These are phyloP conservation scores for Etia nguti DNA, from an alignment of 2,113 vertebrate species.

Conservation along the genomic window DNA sequence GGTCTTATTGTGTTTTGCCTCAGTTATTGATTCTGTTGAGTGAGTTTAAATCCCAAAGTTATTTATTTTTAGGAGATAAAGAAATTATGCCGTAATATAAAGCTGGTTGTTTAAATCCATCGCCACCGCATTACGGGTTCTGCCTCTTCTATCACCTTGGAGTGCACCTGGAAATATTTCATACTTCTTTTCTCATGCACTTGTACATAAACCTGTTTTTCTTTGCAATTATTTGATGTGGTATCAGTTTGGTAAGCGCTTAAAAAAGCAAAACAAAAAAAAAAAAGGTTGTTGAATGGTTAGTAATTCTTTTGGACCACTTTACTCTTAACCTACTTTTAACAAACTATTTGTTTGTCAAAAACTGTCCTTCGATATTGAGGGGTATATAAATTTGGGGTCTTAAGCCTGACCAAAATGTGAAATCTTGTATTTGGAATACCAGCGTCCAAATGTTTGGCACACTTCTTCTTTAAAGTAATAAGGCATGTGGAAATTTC, in stretches of 20 bases:
- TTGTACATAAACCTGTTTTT: constrained; percentile 45
- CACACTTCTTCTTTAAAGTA: background rate
- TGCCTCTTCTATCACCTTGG: background rate
- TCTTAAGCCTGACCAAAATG: background rate
- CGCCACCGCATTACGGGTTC: constrained; percentile 1
- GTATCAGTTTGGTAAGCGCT: background rate
- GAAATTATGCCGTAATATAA: constrained; percentile 11
- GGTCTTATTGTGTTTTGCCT: constrained; percentile 20
- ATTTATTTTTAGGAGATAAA: constrained; percentile 33
- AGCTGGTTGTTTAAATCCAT: constrained; percentile 15
- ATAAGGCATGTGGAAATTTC: constrained; percentile 12
- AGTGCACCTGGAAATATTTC: constrained; percentile 24
- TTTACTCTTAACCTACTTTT: background rate
- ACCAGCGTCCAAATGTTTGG: background rate
- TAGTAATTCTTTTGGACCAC: background rate
- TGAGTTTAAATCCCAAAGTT: constrained; percentile 16
- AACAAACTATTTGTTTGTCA: constrained; percentile 12
- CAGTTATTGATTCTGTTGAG: constrained; percentile 19
- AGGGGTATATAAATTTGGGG: background rate
- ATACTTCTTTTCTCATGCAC: constrained; percentile 9
- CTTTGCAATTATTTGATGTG: constrained; percentile 3
- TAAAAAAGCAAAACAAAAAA: background rate
- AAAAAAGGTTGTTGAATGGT: background rate
- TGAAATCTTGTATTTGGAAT: constrained; percentile 10
- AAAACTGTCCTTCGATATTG: background rate